phyloP scores from a whole-genome alignment of 2,797 vertebrate species.

The Etheostoma nigrum region DNA sequence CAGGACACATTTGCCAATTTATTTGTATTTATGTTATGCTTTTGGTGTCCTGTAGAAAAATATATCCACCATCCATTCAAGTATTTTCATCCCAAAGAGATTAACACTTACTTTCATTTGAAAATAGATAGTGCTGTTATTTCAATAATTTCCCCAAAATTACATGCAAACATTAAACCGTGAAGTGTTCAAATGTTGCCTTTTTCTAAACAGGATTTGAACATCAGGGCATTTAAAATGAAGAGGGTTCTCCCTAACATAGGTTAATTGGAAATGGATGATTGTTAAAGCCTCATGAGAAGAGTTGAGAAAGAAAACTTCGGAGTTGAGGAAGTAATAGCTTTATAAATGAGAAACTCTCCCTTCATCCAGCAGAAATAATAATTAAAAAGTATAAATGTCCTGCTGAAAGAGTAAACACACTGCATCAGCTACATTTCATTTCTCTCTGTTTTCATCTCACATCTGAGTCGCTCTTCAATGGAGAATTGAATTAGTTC shows the following conservation, averaged over 20 bases:
- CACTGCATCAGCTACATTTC: conserved; percentile 12
- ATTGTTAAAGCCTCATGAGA: not conserved
- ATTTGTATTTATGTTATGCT: not conserved
- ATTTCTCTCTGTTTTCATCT: conserved; percentile 42
- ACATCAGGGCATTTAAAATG: not conserved
- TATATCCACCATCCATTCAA: not conserved
- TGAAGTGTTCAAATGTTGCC: not conserved
- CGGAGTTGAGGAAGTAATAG: not conserved
- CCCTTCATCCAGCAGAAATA: not conserved
- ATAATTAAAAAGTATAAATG: conserved; percentile 9
- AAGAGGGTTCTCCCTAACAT: not conserved
- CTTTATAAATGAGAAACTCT: conserved; percentile 13
- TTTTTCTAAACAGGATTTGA: not conserved
- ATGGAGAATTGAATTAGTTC: conserved; percentile 59
- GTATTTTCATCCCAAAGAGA: not conserved
- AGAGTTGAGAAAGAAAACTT: not conserved
- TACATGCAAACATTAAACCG: not conserved
- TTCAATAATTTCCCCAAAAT: not conserved
- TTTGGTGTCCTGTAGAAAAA: fast-evolving
- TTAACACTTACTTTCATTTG: not conserved
- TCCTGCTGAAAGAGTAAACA: conserved; percentile 27
- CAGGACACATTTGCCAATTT: not conserved
- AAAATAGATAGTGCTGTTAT: not conserved
- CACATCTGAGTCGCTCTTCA: conserved; percentile 34
- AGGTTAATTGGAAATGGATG: not conserved